phyloP scores from a whole-genome alignment of 1,140 invertebrate genomes.

The Drosophila nebulosa region DNA sequence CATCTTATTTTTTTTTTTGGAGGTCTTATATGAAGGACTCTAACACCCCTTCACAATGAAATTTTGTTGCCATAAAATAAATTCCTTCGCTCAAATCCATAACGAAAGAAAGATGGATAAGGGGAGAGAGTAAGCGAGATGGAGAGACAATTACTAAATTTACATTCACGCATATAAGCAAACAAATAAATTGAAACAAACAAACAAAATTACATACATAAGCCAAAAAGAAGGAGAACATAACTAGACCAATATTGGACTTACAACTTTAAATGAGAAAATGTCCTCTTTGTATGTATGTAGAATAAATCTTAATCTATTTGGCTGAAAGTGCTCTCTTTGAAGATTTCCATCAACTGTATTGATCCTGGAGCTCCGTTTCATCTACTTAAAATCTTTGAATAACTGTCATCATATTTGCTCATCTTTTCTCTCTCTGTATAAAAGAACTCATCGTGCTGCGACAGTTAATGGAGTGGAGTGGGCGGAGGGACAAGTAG shows the following conservation, averaged over 20 bases:
- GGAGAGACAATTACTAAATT: conserved; percentile 67
- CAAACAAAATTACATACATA: conserved; percentile 66
- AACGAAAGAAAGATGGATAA: not conserved
- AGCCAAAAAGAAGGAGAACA: conserved; percentile 19
- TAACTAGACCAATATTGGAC: conserved; percentile 33
- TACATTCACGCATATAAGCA: conserved; percentile 70
- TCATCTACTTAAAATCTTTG: not conserved
- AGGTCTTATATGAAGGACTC: too few relatives aligned
- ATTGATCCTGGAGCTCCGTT: not conserved
- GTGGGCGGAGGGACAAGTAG: not conserved
- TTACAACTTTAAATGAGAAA: conserved; percentile 19
- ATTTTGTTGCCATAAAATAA: conserved; percentile 59
- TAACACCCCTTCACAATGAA: too few relatives aligned
- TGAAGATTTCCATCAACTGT: not conserved
- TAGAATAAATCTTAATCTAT: too few relatives aligned
- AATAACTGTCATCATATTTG: not conserved
- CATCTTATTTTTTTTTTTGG: too few relatives aligned
- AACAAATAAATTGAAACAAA: conserved; percentile 74
- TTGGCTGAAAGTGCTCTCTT: too few relatives aligned
- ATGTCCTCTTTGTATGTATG: too few relatives aligned
- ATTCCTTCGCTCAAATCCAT: conserved; percentile 55
- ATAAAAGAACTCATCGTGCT: conserved; percentile 51
- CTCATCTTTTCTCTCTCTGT: conserved; percentile 27
- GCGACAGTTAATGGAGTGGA: conserved; percentile 36
- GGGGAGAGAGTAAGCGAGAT: conserved; percentile 2